Evolutionary conservation across 2,113 vertebrate genomes (phyloP).

Genomic region (Thamnaconus septentrionalis): DNA sequence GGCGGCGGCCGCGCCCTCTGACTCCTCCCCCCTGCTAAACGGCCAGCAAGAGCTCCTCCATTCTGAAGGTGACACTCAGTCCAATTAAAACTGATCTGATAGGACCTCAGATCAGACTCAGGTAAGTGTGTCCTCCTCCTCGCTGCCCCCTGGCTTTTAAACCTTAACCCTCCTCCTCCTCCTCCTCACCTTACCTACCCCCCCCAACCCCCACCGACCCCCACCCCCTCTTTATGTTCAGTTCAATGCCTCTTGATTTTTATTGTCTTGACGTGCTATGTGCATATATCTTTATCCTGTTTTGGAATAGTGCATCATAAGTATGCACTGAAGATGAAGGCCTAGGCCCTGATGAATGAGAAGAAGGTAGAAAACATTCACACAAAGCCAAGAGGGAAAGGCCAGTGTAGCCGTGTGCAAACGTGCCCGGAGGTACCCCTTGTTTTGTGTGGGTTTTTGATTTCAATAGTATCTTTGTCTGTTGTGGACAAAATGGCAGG

Average conservation of each 20-base stretch:
- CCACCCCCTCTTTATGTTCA: constrained; percentile 87
- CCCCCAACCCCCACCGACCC: constrained; percentile 77
- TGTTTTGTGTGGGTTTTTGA: constrained; percentile 85
- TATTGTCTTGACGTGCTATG: constrained; percentile 69
- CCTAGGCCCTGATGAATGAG: constrained; percentile 90
- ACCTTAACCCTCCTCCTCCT: constrained; percentile 60
- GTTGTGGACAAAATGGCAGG: constrained; percentile 61
- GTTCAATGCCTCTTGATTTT: constrained; percentile 74
- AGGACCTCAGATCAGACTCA: constrained; percentile 99
- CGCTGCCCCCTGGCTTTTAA: constrained; percentile 81
- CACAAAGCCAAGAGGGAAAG: constrained; percentile 95
- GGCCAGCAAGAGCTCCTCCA: constrained; percentile 96
- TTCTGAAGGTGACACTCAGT: constrained; percentile 99
- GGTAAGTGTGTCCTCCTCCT: constrained; percentile 95
- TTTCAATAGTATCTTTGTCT: constrained; percentile 67
- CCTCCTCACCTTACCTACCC: constrained; percentile 38
- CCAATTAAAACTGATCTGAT: constrained; percentile 99
- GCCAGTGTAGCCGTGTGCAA: constrained; percentile 99
- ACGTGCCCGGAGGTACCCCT: constrained; percentile 97
- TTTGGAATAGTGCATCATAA: constrained; percentile 99
- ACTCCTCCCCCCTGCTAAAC: constrained; percentile 85
- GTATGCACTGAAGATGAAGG: constrained; percentile 99
- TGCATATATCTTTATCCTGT: constrained; percentile 84
- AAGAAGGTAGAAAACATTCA: constrained; percentile 90
- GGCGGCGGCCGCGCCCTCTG: constrained; percentile 75